Base-by-base conservation (phyloP, 2,888 invertebrate genomes). In the Caenorhabditis sp. region DNA sequence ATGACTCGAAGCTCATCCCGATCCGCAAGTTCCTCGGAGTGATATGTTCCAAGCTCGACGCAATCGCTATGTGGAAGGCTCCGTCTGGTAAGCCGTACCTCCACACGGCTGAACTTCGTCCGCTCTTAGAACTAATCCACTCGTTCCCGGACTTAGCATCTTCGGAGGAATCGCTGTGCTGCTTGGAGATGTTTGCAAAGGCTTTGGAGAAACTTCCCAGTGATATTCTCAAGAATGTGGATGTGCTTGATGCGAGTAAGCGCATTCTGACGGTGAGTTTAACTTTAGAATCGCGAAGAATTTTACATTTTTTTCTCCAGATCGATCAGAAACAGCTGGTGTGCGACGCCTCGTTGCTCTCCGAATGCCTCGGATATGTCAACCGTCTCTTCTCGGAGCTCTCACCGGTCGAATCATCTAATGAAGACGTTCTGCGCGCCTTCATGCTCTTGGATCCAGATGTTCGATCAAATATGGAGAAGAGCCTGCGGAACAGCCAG, bases 151-250 rank as follows among this genome's bases (percentile, higher is more conserved):
- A 76, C 2, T 74, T 9, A n/a, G 74, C 20, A 74, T 37, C 20
- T 74, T 65, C 40, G 74, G 74, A 60, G 40, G 47, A 0, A 50
- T 74, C 37, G 40, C 13, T 58, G 35, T 74, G 74, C 26, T 37
- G 65, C 40, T 15, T 28, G 9, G 22, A 22, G 60, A 67, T 74
- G 28, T 18, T 15, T 4, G 37, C 56, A 6, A 47, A 35, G 18
- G n/a, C n/a, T n/a, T 22, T 74, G 58, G 26, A 40, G 26, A 28
- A 9, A 0, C 20, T 74, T 28, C 60, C 67, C 1, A 40, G 2
- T 3, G 26, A 60, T 2, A 60, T 74, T 60, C 32, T 74, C 51
- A 50, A 65, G 53, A 50, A 74, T 67, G 20, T 20, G 28, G 51
- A 51, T 0, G 26, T 74, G 65, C 22, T 74, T 5, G 60, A 24